A percentile compares a stretch with the other conserved stretches of the same genome.
Conservation (phyloP, 1,140 invertebrate genomes). For the Eumaeus atala region DNA sequence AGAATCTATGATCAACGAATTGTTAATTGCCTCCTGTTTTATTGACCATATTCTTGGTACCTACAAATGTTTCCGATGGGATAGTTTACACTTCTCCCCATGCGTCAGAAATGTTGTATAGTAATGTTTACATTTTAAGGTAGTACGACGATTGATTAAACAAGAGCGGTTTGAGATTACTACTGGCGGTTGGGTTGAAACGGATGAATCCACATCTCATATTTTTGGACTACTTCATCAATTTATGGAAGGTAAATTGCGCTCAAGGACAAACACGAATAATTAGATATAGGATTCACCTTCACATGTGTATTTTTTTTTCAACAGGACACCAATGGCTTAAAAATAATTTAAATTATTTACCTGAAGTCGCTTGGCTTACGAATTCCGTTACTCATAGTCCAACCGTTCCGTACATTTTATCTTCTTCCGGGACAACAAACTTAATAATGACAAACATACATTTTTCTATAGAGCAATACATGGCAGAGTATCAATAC, state of each 20-base stretch:
- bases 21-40: no score
- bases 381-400: constrained; percentile 88
- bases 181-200: constrained; percentile 95
- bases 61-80: no score
- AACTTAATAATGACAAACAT: constrained; percentile 81
- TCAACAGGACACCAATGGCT: constrained; percentile 88
- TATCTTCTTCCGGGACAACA: constrained; percentile 78
- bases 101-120: constrained; percentile 2
- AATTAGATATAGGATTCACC: constrained; percentile 8
- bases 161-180: constrained; percentile 89
- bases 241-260: constrained; percentile 85
- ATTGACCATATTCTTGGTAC: no score
- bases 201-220: constrained; percentile 91
- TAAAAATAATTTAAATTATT: constrained; percentile 78
- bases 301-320: background rate
- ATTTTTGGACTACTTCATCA: constrained; percentile 94
- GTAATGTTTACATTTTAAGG: constrained; percentile 33
- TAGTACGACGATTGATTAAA: constrained; percentile 80
- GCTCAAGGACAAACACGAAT: constrained; percentile 28
- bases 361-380: constrained; percentile 83
- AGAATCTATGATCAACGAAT: no score
- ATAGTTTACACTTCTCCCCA: background rate
- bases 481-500: constrained; percentile 84
- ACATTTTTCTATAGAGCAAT: constrained; percentile 87
- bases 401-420: constrained; percentile 81